Evolutionary conservation across 1,140 invertebrate genomes (phyloP).

Genomic region (Neocloeon triangulifer): DNA sequence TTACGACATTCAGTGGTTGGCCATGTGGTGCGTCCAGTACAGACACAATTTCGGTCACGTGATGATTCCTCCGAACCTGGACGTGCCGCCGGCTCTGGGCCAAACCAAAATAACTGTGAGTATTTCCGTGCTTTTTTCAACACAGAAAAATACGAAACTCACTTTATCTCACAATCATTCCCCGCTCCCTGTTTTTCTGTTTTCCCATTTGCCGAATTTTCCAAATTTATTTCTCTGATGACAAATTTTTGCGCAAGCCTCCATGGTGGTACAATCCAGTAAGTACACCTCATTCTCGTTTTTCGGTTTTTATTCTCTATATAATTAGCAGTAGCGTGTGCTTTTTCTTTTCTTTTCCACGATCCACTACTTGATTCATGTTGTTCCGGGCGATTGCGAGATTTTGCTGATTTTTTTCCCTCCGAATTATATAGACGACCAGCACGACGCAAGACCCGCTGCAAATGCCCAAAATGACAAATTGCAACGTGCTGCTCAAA

Average conservation of each 20-base stretch:
- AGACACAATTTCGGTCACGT: conserved; percentile 80
- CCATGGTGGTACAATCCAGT: conserved; percentile 77
- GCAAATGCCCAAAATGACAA: conserved; percentile 19
- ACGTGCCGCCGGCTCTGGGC: conserved; percentile 69
- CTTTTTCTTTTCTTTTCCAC: conserved; percentile 6
- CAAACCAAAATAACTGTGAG: conserved; percentile 75
- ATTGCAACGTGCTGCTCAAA: conserved; percentile 57
- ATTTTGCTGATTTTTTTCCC: conserved; percentile 4
- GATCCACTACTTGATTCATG: too few relatives aligned
- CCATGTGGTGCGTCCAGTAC: conserved; percentile 69
- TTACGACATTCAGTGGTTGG: conserved; percentile 80
- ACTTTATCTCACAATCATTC: too few relatives aligned
- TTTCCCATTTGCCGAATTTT: too few relatives aligned
- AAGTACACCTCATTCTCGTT: conserved; percentile 24
- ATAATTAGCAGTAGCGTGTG: conserved; percentile 3
- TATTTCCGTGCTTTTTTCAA: conserved; percentile 42
- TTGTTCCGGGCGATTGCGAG: too few relatives aligned
- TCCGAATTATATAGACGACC: conserved; percentile 32
- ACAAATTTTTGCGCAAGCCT: conserved; percentile 31
- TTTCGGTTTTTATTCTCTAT: too few relatives aligned
- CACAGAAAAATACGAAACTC: too few relatives aligned
- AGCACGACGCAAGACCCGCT: conserved; percentile 32
- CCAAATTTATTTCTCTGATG: conserved; percentile 1
- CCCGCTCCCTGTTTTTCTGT: too few relatives aligned
- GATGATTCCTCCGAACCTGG: conserved; percentile 62